These are phyloP conservation scores for Ptychochromis oligacanthus DNA, from an alignment of 2,113 vertebrate genomes.

Conservation along the genomic window DNA sequence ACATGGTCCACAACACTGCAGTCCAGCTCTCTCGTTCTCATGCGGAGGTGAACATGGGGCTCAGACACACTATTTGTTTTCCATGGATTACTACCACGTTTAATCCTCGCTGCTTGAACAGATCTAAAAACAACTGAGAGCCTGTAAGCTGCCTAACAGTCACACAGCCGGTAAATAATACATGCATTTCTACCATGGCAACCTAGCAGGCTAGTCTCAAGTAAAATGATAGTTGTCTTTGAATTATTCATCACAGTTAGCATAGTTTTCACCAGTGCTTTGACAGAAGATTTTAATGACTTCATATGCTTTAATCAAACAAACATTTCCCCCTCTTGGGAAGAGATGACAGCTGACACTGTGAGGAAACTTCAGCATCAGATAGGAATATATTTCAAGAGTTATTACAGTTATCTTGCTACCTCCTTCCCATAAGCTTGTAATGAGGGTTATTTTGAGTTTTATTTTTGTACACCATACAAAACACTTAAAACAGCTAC, in stretches of 20 bases:
- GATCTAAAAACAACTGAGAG: slow-evolving; percentile 73
- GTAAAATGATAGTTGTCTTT: slow-evolving; percentile 87
- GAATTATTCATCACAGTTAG: slow-evolving; percentile 86
- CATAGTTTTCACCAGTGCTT: slow-evolving; percentile 72
- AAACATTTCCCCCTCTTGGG: slow-evolving; percentile 3
- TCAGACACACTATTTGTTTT: slow-evolving; percentile 53
- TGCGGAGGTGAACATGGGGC: slow-evolving; percentile 49
- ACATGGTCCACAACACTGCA: slow-evolving; percentile 78
- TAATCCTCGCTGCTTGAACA: slow-evolving; percentile 69
- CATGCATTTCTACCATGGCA: slow-evolving; percentile 89
- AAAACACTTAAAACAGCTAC: background rate
- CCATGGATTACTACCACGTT: slow-evolving; percentile 67
- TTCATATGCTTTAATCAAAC: slow-evolving; percentile 49
- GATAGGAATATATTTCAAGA: background rate
- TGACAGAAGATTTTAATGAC: slow-evolving; percentile 59
- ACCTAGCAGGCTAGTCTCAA: slow-evolving; percentile 79
- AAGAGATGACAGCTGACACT: background rate
- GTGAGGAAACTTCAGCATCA: background rate
- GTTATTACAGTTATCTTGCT: background rate
- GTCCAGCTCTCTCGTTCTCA: slow-evolving; percentile 56
- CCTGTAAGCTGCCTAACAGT: slow-evolving; percentile 77
- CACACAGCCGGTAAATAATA: slow-evolving; percentile 87
- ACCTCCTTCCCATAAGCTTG: background rate
- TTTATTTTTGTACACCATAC: background rate
- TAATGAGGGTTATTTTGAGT: background rate